Evolutionary conservation across 1,140 invertebrate species (phyloP), one percentile per base, ranked within the genome.

Genomic region (Battus philenor): DNA sequence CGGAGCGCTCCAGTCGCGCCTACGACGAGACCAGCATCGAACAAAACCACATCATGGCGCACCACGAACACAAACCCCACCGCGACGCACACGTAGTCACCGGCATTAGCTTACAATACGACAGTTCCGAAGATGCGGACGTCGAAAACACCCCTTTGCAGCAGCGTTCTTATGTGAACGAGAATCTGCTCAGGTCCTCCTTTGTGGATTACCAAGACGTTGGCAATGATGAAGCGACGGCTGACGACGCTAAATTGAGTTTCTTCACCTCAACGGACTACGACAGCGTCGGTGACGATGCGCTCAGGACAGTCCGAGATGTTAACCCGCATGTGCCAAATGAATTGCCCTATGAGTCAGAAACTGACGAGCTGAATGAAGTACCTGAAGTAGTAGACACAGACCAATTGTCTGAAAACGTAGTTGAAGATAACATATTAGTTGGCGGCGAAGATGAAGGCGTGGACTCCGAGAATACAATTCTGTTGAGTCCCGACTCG

Each of bases 201-300:
- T 41, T 29, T 5, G 0, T 10, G 11, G 18, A 41, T n/a, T 16
- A 29, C 13, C 15, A 27, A 7, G 15, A 41, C 3, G 12, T 5
- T 4, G 13, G 8, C 4, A 41, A 41, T 26, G 24, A 27, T 41
- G n/a, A n/a, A n/a, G n/a, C n/a, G n/a, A n/a, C n/a, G n/a, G n/a
- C n/a, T n/a, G n/a, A n/a, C n/a, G n/a, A n/a, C n/a, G n/a, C n/a
- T n/a, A n/a, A n/a, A n/a, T 29, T 47, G 12, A 47, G 44, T 33
- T 34, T 41, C 29, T 41, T 41, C 24, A 17, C 38, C 29, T 41
- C 38, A n/a, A 9, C 16, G 8, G 17, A 46, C 33, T 47, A 33
- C 29, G 44, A 50, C n/a, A n/a, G n/a, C n/a, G n/a, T n/a, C n/a
- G n/a, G n/a, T n/a, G n/a, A n/a, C n/a, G n/a, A n/a, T n/a, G n/a